Conservation (phyloP, 2,113 vertebrate genomes). For the Eretmochelys imbricata region DNA sequence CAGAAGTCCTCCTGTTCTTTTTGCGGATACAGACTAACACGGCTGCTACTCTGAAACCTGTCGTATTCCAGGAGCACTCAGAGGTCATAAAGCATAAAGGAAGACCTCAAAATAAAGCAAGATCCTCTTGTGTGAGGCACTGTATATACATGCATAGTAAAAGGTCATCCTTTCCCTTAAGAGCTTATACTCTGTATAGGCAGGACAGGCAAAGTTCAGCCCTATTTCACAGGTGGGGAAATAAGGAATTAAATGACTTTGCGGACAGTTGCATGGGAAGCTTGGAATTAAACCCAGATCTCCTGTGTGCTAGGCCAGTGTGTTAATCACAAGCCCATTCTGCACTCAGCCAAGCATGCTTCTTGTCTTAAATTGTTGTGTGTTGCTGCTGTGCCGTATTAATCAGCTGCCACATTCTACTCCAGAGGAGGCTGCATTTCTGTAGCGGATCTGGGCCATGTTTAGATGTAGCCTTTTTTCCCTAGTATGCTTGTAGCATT, state of each 20-base stretch:
- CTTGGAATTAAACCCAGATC: background rate
- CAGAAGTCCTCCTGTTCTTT: too few relatives aligned
- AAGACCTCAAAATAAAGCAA: too few relatives aligned
- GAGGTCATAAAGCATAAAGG: too few relatives aligned
- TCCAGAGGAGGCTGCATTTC: background rate
- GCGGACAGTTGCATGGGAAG: background rate
- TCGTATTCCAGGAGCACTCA: too few relatives aligned
- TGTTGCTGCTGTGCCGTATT: background rate
- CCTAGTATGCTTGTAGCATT: too few relatives aligned
- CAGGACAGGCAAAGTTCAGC: slow-evolving; percentile 4
- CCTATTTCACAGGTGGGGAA: background rate
- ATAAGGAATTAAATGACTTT: slow-evolving; percentile 3
- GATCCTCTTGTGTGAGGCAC: too few relatives aligned
- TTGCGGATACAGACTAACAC: too few relatives aligned
- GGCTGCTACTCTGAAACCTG: too few relatives aligned
- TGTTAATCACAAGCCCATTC: background rate
- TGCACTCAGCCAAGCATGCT: background rate
- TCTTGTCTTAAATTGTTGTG: background rate
- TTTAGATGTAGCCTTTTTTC: background rate
- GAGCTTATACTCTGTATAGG: background rate
- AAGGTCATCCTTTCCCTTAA: background rate
- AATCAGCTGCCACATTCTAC: background rate
- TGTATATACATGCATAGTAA: too few relatives aligned
- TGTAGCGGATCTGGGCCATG: background rate
- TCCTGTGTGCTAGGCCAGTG: background rate